These are phyloP conservation scores for Drosophila ohnishii DNA, from an alignment of 1,140 invertebrate genomes.

Conservation along the genomic window DNA sequence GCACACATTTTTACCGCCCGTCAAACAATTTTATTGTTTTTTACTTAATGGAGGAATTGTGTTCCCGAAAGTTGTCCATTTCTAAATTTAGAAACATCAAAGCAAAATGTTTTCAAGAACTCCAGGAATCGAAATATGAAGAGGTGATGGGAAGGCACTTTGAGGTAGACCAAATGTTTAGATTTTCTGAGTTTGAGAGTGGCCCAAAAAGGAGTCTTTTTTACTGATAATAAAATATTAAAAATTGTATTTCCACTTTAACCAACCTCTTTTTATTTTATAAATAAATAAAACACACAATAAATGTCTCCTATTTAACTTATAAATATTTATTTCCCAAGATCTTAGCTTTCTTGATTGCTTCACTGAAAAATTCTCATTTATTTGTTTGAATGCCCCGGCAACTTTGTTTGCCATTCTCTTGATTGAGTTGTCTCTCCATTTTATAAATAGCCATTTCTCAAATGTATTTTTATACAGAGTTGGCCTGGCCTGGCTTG, in stretches of 20 bases:
- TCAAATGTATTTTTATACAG: constrained; percentile 21
- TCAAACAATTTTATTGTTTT: constrained; percentile 27
- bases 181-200: background rate
- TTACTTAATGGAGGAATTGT: constrained; percentile 45
- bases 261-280: background rate
- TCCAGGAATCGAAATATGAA: constrained; percentile 6
- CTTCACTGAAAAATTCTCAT: background rate
- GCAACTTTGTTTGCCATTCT: background rate
- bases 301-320: background rate
- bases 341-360: background rate
- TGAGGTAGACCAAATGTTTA: constrained; percentile 2
- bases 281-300: background rate
- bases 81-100: constrained; percentile 43
- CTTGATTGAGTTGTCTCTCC: constrained; percentile 64
- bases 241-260: background rate
- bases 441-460: constrained; percentile 38
- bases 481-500: background rate
- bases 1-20: constrained; percentile 50
- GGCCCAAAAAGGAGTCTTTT: too few relatives aligned
- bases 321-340: background rate
- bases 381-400: background rate
- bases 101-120: constrained; percentile 27
- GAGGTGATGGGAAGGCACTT: constrained; percentile 6
- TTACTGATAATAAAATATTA: background rate
- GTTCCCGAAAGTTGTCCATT: constrained; percentile 27